A percentile compares a stretch with the other conserved stretches of the same genome.
Evolutionary conservation across 2,888 invertebrate species (phyloP).

Genomic region (Stenchaetothrips biformis): DNA sequence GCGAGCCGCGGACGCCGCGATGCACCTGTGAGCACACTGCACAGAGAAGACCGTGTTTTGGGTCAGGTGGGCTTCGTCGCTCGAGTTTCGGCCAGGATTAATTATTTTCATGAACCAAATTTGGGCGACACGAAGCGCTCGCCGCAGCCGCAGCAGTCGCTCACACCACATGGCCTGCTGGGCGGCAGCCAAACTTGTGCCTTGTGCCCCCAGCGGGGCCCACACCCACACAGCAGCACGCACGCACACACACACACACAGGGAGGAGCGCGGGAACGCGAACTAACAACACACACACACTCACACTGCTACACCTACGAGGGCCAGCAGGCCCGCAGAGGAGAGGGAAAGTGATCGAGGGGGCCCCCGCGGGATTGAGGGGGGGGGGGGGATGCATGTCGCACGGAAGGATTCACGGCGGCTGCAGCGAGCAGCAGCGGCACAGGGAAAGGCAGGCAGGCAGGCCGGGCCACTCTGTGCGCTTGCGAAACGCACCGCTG

Average conservation of each 20-base stretch:
- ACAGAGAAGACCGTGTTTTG: too few species aligned
- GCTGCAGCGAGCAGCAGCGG: neutral
- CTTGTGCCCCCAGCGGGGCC: neutral
- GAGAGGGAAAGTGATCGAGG: slow-evolving; percentile 13
- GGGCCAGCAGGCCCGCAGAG: neutral
- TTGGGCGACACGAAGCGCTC: too few species aligned
- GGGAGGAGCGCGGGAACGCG: neutral
- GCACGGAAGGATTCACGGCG: too few species aligned
- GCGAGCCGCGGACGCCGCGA: neutral
- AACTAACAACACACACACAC: neutral
- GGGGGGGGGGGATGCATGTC: neutral
- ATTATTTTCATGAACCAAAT: too few species aligned
- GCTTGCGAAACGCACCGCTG: too few species aligned
- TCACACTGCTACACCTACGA: neutral
- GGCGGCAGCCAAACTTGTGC: neutral
- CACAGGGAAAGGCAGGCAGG: neutral
- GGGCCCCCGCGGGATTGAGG: neutral
- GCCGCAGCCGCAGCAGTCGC: neutral
- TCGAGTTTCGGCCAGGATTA: too few species aligned
- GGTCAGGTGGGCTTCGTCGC: too few species aligned
- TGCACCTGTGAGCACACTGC: too few species aligned
- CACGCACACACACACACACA: neutral
- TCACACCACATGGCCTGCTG: neutral
- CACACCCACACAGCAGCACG: neutral
- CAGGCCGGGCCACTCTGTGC: too few species aligned